Evolutionary conservation across 2,113 vertebrate genomes (phyloP).

Genomic region (Paradisaea rubra): DNA sequence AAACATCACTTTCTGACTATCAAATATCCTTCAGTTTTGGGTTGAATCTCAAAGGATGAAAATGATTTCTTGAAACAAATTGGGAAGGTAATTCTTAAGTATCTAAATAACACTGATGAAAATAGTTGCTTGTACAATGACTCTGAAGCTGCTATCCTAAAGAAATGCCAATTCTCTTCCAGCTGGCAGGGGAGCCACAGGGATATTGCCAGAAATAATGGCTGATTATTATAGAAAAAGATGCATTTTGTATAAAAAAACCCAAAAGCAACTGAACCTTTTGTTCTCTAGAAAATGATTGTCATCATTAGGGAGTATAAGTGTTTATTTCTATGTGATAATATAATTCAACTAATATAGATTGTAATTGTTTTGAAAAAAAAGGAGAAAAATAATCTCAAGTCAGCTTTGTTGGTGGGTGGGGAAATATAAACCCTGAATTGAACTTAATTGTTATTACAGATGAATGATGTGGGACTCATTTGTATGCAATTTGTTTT

Average conservation of each 20-base stretch:
- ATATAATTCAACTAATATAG: slow-evolving; percentile 36
- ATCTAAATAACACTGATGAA: background rate
- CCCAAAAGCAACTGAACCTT: background rate
- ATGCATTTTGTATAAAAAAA: background rate
- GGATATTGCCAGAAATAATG: slow-evolving; percentile 41
- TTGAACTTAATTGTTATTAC: slow-evolving; percentile 60
- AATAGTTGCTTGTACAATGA: background rate
- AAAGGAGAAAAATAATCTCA: slow-evolving; percentile 35
- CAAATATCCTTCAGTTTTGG: background rate
- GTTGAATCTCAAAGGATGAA: background rate
- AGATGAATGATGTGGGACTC: slow-evolving; percentile 55
- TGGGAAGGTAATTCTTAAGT: background rate
- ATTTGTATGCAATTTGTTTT: slow-evolving; percentile 42
- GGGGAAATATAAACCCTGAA: slow-evolving; percentile 59
- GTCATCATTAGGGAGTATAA: slow-evolving; percentile 5
- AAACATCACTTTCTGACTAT: background rate
- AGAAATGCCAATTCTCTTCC: slow-evolving; percentile 33
- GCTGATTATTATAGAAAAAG: slow-evolving; percentile 48
- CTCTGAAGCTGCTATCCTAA: background rate
- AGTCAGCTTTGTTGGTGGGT: slow-evolving; percentile 38
- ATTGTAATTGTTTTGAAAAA: slow-evolving; percentile 35
- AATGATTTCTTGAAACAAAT: background rate
- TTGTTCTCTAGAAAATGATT: slow-evolving; percentile 39
- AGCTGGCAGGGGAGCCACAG: background rate
- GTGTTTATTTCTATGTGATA: slow-evolving; percentile 13